Conservation (phyloP, 2,888 invertebrate species). For the Endotricha flammealis region DNA sequence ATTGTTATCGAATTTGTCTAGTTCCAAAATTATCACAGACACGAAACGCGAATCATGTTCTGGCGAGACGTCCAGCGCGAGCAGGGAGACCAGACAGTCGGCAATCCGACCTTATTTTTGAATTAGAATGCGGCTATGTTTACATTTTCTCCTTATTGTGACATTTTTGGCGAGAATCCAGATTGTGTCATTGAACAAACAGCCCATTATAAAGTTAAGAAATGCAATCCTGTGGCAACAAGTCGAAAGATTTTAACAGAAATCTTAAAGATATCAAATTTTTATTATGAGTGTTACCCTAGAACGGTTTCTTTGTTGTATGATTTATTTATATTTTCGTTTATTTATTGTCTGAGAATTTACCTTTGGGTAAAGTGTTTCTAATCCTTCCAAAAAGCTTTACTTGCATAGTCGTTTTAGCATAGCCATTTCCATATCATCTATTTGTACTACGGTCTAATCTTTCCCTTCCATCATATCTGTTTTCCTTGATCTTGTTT, state of each 20-base stretch:
- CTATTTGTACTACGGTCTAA: too few species aligned
- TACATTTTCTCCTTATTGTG: conserved; percentile 71
- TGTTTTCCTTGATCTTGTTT: too few species aligned
- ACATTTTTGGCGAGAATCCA: conserved; percentile 65
- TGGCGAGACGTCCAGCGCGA: conserved; percentile 51
- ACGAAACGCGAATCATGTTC: conserved; percentile 48
- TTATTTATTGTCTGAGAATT: too few species aligned
- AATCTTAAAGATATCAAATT: neutral
- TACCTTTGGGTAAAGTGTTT: too few species aligned
- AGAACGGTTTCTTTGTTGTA: too few species aligned
- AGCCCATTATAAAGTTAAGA: conserved; percentile 34
- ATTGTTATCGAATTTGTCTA: conserved; percentile 8
- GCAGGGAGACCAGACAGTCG: conserved; percentile 49
- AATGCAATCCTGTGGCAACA: conserved; percentile 19
- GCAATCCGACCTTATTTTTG: conserved; percentile 61
- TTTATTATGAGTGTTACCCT: neutral
- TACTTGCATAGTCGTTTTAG: too few species aligned
- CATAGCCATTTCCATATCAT: too few species aligned
- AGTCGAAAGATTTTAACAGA: conserved; percentile 10
- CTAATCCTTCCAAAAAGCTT: too few species aligned
- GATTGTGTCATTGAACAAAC: conserved; percentile 55
- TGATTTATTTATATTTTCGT: too few species aligned
- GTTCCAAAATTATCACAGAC: conserved; percentile 8
- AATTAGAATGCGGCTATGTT: conserved; percentile 71
- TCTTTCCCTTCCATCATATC: too few species aligned